phyloP scores from a whole-genome alignment of 2,113 vertebrate species.

The Nesogale talazaci region DNA sequence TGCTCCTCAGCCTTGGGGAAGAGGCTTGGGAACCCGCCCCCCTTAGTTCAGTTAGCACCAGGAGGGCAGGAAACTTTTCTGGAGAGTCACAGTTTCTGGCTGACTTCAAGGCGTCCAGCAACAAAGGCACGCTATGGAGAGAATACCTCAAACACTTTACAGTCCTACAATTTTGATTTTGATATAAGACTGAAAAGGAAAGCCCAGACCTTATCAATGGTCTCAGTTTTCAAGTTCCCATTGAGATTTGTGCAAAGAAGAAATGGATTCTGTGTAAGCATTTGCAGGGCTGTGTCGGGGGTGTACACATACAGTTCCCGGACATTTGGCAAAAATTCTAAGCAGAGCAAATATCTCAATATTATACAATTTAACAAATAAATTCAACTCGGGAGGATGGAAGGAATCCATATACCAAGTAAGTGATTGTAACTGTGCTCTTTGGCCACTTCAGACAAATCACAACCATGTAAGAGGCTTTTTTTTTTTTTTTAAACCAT shows the following conservation, averaged over 20 bases:
- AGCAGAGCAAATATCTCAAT: slow-evolving; percentile 13
- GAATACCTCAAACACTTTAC: slow-evolving; percentile 4
- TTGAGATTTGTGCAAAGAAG: slow-evolving; percentile 51
- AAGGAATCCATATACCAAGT: too few relatives aligned
- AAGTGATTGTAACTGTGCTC: background rate
- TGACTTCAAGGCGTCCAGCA: slow-evolving; percentile 33
- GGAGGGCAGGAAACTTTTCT: background rate
- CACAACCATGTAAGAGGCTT: background rate
- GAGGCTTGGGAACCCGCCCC: slow-evolving; percentile 18
- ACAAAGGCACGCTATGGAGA: slow-evolving; percentile 44
- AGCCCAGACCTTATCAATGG: slow-evolving; percentile 5
- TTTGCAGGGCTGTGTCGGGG: slow-evolving; percentile 48
- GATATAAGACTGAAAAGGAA: slow-evolving; percentile 32
- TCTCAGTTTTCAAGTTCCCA: slow-evolving; percentile 32
- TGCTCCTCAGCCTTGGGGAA: too few relatives aligned
- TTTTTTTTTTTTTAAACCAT: background rate
- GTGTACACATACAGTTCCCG: slow-evolving; percentile 14
- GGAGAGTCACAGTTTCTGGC: background rate
- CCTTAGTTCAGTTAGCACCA: background rate
- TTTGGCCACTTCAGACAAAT: background rate
- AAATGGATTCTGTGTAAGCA: slow-evolving; percentile 52
- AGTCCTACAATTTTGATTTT: background rate
- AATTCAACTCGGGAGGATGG: background rate
- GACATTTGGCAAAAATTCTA: slow-evolving; percentile 25
- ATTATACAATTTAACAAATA: background rate